These are phyloP conservation scores for Hydraecia micacea DNA, from an alignment of 2,888 invertebrate species.

Conservation along the genomic window DNA sequence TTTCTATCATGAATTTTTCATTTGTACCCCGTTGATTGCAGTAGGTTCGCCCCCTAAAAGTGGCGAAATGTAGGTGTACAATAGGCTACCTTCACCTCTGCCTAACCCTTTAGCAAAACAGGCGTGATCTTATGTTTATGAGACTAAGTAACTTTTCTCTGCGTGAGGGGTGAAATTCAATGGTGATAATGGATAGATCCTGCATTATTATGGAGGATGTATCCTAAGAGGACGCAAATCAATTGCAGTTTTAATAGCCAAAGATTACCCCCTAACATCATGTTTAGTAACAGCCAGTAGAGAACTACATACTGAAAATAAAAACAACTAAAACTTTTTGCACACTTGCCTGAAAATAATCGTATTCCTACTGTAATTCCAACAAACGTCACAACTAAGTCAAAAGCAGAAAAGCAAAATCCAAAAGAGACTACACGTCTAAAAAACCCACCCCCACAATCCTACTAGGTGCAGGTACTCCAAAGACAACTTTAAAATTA, in stretches of 20 bases:
- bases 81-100: neutral
- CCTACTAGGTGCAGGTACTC: constrained; percentile 12
- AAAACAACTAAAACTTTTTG: neutral
- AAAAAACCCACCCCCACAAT: constrained; percentile 17
- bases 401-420: constrained; percentile 11
- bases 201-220: too few species aligned
- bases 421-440: constrained; percentile 4
- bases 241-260: too few species aligned
- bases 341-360: neutral
- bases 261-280: too few species aligned
- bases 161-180: too few species aligned
- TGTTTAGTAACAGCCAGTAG: neutral
- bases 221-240: too few species aligned
- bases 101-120: neutral
- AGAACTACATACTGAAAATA: neutral
- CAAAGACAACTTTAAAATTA: constrained; percentile 58
- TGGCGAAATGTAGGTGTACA: neutral
- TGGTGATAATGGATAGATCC: neutral
- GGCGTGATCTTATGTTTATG: neutral
- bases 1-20: neutral
- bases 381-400: constrained; percentile 16
- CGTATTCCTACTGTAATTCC: constrained; percentile 1
- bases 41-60: neutral
- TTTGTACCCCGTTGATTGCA: neutral
- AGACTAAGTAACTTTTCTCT: neutral